Evolutionary conservation across 2,113 vertebrate species (phyloP).

Genomic region (Microtus oregoni): DNA sequence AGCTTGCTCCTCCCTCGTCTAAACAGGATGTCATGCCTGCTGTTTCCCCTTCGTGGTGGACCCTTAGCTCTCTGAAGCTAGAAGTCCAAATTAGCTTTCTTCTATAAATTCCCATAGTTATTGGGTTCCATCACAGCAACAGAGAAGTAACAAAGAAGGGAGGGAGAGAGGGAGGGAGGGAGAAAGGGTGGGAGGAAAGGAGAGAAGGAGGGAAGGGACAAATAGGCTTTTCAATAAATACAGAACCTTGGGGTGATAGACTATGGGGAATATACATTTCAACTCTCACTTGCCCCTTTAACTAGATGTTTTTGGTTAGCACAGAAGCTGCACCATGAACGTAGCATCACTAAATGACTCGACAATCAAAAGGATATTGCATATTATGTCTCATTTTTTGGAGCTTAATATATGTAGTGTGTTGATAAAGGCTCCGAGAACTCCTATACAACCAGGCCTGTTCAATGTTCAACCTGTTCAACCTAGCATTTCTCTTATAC

Average conservation of each 20-base stretch:
- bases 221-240: neutral
- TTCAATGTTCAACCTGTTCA: neutral
- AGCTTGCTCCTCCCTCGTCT: neutral
- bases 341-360: neutral
- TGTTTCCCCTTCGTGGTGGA: neutral
- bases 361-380: neutral
- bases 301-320: neutral
- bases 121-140: neutral
- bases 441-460: neutral
- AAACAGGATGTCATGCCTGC: neutral
- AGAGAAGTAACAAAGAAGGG: neutral
- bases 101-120: neutral
- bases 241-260: neutral
- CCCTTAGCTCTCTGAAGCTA: neutral
- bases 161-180: too few relatives aligned
- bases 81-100: neutral
- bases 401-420: neutral
- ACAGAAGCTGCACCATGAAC: neutral
- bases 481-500: neutral
- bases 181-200: too few relatives aligned
- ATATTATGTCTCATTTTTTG: neutral
- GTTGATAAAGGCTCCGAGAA: neutral
- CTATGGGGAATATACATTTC: neutral
- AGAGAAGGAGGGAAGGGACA: neutral
- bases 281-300: neutral